Conservation (phyloP, 1,140 invertebrate species). For the Hyphantria cunea region DNA sequence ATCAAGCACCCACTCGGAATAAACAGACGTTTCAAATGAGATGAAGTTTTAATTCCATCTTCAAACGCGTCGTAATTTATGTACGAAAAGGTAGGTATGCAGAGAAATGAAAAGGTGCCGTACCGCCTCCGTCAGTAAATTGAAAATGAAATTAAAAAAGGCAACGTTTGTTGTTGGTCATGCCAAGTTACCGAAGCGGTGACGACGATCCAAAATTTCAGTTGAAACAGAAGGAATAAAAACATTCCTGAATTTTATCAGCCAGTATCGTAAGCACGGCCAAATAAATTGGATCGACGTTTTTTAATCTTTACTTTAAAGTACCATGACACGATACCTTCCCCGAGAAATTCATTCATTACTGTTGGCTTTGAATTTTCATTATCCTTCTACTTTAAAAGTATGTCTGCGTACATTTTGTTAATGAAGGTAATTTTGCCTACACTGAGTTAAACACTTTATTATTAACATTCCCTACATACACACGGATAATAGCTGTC, state of each 20-base stretch:
- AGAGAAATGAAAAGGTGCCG: constrained; percentile 8
- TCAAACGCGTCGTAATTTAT: constrained; percentile 20
- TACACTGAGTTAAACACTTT: neutral
- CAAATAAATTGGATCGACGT: constrained; percentile 33
- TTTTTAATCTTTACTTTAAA: constrained; percentile 27
- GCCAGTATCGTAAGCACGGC: constrained; percentile 26
- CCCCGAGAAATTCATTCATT: constrained; percentile 3
- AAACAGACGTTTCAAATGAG: constrained; percentile 19
- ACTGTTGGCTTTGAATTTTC: constrained; percentile 9
- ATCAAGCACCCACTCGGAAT: constrained; percentile 5
- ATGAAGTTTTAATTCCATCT: constrained; percentile 23
- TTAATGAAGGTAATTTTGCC: neutral
- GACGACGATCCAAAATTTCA: constrained; percentile 26
- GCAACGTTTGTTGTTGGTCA: constrained; percentile 36
- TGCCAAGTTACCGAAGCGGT: constrained; percentile 22
- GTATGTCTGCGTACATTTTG: constrained; percentile 1
- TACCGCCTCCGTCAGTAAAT: constrained; percentile 20
- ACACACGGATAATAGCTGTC: too few relatives aligned
- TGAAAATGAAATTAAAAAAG: constrained; percentile 45
- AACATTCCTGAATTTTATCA: constrained; percentile 38
- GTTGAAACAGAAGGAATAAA: constrained; percentile 35
- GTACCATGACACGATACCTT: too few relatives aligned
- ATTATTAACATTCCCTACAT: too few relatives aligned
- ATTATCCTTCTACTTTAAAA: neutral
- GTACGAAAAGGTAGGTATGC: constrained; percentile 10